phyloP scores from a whole-genome alignment of 2,888 invertebrate species.

The Ptilodon capucinus region DNA sequence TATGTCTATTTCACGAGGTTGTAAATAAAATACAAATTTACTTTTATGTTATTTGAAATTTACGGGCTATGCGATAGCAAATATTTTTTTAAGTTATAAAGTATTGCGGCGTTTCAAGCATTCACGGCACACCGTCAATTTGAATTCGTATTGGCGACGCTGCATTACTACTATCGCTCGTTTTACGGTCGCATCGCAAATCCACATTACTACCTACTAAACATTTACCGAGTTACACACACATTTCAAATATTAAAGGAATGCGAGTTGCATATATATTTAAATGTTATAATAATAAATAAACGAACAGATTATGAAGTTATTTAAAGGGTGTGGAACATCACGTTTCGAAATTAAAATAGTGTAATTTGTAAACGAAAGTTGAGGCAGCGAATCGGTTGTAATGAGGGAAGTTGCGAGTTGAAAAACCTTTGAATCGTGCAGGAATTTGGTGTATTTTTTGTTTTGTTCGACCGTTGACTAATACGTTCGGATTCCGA shows the following conservation, averaged over 20 bases:
- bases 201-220: constrained; percentile 23
- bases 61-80: constrained; percentile 41
- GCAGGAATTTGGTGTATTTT: constrained; percentile 55
- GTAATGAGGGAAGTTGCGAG: constrained; percentile 30
- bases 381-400: not conserved
- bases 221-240: constrained; percentile 23
- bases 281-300: not conserved
- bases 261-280: constrained; percentile 29
- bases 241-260: constrained; percentile 38
- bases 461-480: constrained; percentile 35
- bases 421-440: constrained; percentile 59
- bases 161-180: constrained; percentile 39
- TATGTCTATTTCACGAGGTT: constrained; percentile 19
- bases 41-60: constrained; percentile 39
- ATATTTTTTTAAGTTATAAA: constrained; percentile 40
- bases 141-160: constrained; percentile 45
- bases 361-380: constrained; percentile 10
- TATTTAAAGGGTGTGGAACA: constrained; percentile 5
- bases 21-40: constrained; percentile 41
- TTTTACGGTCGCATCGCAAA: constrained; percentile 37
- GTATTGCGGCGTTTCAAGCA: constrained; percentile 36
- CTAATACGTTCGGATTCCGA: constrained; percentile 19
- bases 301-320: not conserved
- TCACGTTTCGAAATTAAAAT: constrained; percentile 8
- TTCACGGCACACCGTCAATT: constrained; percentile 51